phyloP scores from a whole-genome alignment of 1,140 invertebrate genomes.

The Homalodisca vitripennis region DNA sequence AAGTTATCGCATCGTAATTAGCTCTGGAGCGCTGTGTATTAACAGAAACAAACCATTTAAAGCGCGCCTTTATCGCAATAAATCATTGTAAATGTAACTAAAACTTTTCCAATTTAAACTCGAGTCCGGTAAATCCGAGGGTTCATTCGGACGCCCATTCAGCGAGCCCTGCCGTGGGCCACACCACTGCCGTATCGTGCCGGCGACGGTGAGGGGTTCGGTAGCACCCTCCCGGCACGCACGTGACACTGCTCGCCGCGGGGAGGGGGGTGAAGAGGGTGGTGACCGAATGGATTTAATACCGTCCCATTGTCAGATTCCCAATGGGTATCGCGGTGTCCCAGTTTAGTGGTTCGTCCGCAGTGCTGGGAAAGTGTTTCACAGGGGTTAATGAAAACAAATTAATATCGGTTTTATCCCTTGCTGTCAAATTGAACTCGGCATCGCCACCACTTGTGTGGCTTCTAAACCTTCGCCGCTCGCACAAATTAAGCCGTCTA shows the following conservation, averaged over 20 bases:
- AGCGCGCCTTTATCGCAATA: neutral
- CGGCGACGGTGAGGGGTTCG: no score
- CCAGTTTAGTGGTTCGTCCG: neutral
- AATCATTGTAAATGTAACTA: neutral
- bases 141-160: no score
- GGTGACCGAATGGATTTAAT: no score
- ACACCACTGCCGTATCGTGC: no score
- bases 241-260: no score
- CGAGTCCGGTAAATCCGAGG: no score
- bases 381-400: neutral
- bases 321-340: neutral
- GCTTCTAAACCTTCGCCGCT: no score
- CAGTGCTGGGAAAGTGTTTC: neutral
- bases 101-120: neutral
- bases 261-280: no score
- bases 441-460: neutral
- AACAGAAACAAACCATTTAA: neutral
- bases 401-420: neutral
- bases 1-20: neutral
- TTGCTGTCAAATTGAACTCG: neutral
- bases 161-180: no score
- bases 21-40: neutral
- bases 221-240: no score
- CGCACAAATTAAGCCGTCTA: no score
- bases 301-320: neutral